Percentiles rank a stretch among this genome's conserved stretches.
These are phyloP conservation scores for Procambarus virginalis DNA, from an alignment of 1,140 invertebrate species.

Conservation along the genomic window DNA sequence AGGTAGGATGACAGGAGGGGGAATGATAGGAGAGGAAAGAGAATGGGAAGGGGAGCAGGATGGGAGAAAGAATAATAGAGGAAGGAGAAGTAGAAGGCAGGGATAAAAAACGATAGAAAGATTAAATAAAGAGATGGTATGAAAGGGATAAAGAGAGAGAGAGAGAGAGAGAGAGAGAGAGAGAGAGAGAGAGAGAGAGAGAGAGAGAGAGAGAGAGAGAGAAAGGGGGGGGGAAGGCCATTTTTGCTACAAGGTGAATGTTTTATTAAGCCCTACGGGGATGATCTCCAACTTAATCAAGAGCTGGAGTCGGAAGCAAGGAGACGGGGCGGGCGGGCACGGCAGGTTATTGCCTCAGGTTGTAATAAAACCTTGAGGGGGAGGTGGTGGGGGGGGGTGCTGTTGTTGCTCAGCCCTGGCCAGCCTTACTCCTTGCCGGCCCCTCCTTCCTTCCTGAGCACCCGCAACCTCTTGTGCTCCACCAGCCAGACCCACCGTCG, in stretches of 20 bases:
- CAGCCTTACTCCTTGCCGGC: not conserved
- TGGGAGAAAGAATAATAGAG: no score
- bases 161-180: not conserved
- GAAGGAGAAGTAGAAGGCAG: no score
- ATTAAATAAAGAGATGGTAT: not conserved
- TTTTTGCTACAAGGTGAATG: constrained; percentile 33
- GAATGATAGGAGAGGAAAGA: no score
- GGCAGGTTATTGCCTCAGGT: not conserved
- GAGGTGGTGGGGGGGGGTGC: no score
- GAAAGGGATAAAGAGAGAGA: not conserved
- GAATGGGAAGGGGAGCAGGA: no score
- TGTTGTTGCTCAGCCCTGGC: not conserved
- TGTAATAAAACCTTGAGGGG: constrained; percentile 11
- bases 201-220: not conserved
- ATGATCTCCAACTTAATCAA: constrained; percentile 47
- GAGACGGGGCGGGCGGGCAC: not conserved
- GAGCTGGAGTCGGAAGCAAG: constrained; percentile 39
- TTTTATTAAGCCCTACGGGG: constrained; percentile 47
- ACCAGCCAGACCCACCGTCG: not conserved
- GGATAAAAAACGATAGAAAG: no score
- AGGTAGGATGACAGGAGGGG: no score
- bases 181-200: not conserved
- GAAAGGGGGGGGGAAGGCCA: not conserved
- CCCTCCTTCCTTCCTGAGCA: not conserved
- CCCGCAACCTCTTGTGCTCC: not conserved